Evolutionary conservation across 1,140 invertebrate genomes (phyloP).

Genomic region (Eupeodes corollae): DNA sequence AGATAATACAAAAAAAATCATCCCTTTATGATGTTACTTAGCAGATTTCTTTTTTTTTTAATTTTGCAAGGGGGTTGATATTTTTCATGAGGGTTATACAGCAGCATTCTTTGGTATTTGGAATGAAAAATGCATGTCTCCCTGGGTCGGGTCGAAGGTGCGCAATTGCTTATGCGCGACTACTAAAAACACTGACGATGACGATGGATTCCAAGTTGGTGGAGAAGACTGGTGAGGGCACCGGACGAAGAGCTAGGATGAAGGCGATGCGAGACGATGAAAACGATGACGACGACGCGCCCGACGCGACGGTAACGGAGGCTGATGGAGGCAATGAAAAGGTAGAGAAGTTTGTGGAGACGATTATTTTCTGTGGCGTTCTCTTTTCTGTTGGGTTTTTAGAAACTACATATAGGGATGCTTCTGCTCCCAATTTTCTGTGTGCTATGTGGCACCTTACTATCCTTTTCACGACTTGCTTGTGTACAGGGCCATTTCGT

Average conservation of each 20-base stretch:
- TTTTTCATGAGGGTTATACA: too few relatives aligned
- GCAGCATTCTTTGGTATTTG: background rate
- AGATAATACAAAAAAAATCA: background rate
- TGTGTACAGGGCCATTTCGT: too few relatives aligned
- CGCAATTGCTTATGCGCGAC: constrained; percentile 5
- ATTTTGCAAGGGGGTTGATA: too few relatives aligned
- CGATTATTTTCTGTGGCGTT: background rate
- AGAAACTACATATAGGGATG: too few relatives aligned
- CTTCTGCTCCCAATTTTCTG: too few relatives aligned
- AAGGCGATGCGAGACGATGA: too few relatives aligned
- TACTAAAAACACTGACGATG: background rate
- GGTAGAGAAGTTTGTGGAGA: background rate
- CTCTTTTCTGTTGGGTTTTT: background rate
- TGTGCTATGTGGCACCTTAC: too few relatives aligned
- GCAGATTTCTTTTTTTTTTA: background rate
- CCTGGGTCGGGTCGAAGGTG: constrained; percentile 1
- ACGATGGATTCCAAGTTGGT: background rate
- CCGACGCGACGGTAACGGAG: background rate
- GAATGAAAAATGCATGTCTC: background rate
- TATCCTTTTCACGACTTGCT: too few relatives aligned
- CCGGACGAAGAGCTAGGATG: too few relatives aligned
- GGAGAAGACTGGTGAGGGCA: too few relatives aligned
- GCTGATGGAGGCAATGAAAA: background rate
- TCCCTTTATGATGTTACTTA: background rate
- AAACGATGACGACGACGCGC: background rate